Evolutionary conservation across 2,113 vertebrate species (phyloP).

Genomic region (Penelope pileata): DNA sequence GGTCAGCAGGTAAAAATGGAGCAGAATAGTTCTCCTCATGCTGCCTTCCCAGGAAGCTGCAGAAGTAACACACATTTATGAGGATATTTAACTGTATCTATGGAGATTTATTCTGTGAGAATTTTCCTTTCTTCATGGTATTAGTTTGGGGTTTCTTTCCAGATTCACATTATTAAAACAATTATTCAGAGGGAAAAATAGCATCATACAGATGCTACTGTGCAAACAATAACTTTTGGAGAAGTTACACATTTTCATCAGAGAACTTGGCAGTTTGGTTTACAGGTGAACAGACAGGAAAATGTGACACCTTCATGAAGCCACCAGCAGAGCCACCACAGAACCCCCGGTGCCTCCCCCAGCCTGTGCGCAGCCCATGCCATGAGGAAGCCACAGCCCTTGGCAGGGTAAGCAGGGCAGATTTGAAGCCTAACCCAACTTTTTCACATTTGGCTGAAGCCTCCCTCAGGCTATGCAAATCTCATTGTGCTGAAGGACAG

Average conservation of each 20-base stretch:
- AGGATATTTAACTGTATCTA: not conserved
- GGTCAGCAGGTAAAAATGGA: not conserved
- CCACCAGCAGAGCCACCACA: not conserved
- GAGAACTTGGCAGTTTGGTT: not conserved
- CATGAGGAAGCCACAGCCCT: fast-evolving
- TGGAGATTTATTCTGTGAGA: not conserved
- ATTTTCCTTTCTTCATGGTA: not conserved
- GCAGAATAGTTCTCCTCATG: not conserved
- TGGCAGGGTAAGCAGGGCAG: fast-evolving
- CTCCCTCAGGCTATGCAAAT: not conserved
- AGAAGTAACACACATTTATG: not conserved
- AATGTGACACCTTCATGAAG: no score
- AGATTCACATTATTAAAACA: not conserved
- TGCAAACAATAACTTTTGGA: not conserved
- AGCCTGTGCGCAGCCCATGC: not conserved
- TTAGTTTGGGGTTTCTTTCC: not conserved
- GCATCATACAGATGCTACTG: not conserved
- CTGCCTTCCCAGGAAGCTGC: not conserved
- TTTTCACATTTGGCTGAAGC: not conserved
- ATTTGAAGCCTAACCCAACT: not conserved
- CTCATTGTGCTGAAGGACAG: not conserved
- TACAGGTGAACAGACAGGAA: not conserved
- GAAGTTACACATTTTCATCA: not conserved
- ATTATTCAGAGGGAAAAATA: conserved; percentile 8
- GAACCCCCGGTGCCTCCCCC: not conserved